Conservation (phyloP, 2,797 vertebrate species). For the Acropternis orthonyx region DNA sequence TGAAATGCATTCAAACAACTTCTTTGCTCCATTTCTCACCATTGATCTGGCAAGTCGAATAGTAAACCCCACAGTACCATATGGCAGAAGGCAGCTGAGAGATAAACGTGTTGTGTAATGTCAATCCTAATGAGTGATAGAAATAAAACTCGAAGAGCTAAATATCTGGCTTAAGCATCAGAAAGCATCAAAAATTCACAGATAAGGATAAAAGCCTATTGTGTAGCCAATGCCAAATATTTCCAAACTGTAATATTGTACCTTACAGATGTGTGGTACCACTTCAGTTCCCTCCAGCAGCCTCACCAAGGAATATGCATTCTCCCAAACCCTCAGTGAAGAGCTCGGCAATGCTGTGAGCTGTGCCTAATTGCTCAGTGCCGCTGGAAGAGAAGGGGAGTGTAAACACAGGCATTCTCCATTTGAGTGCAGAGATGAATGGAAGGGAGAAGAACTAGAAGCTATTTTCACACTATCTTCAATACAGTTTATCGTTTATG, state of each 20-base stretch:
- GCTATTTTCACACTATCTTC: constrained; percentile 9
- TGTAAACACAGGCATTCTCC: not conserved
- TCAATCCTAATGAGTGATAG: constrained; percentile 47
- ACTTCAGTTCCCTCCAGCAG: not conserved
- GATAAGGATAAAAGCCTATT: constrained; percentile 17
- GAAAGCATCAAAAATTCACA: not conserved
- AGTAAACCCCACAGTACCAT: constrained; percentile 19
- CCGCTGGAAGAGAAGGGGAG: not conserved
- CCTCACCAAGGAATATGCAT: not conserved
- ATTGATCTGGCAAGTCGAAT: constrained; percentile 34
- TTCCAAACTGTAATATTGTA: not conserved
- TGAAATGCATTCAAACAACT: not conserved
- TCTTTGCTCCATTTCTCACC: constrained; percentile 2
- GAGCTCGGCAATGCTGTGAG: not conserved
- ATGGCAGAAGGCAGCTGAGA: constrained; percentile 28
- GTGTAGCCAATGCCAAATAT: not conserved
- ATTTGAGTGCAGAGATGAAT: not conserved
- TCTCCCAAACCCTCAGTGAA: not conserved
- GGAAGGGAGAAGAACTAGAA: not conserved
- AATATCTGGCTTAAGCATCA: constrained; percentile 26
- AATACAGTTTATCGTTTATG: not conserved
- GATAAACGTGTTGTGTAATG: constrained; percentile 53
- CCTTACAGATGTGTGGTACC: not conserved
- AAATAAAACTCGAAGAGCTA: constrained; percentile 46
- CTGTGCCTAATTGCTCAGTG: not conserved